A percentile compares a stretch with the other conserved stretches of the same genome.
These are phyloP conservation scores for Zonitis immaculata DNA, from an alignment of 2,888 invertebrate species.

Conservation along the genomic window DNA sequence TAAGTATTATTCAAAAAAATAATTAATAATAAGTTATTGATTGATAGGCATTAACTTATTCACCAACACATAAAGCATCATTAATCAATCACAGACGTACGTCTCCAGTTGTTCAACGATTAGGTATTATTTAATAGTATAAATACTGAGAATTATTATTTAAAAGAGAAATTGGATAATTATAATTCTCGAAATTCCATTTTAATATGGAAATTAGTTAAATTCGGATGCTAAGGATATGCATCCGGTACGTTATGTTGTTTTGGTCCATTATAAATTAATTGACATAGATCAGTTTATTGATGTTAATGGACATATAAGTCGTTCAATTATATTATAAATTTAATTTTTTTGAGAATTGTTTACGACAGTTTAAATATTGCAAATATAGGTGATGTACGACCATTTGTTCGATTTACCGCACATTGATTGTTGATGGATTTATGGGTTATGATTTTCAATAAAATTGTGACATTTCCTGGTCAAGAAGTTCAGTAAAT, in stretches of 20 bases:
- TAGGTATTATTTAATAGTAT: slow-evolving; percentile 79
- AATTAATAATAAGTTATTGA: background rate
- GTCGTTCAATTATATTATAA: slow-evolving; percentile 93
- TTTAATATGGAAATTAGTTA: too few relatives aligned
- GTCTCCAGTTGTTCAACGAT: slow-evolving; percentile 80
- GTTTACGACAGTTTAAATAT: too few relatives aligned
- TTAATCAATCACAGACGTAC: slow-evolving; percentile 78
- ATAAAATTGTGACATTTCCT: too few relatives aligned
- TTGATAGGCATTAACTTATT: slow-evolving; percentile 65
- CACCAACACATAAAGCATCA: slow-evolving; percentile 78
- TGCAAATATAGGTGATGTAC: slow-evolving; percentile 90
- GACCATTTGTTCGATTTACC: slow-evolving; percentile 95
- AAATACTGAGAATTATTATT: slow-evolving; percentile 76
- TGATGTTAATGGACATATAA: slow-evolving; percentile 95
- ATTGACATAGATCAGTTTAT: slow-evolving; percentile 97
- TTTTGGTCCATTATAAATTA: slow-evolving; percentile 93
- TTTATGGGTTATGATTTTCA: too few relatives aligned
- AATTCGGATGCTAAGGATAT: slow-evolving; percentile 76
- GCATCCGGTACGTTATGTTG: slow-evolving; percentile 69
- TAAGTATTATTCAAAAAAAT: slow-evolving; percentile 45
- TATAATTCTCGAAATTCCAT: slow-evolving; percentile 73
- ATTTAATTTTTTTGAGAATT: slow-evolving; percentile 91
- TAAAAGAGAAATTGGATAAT: slow-evolving; percentile 73
- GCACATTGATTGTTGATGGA: too few relatives aligned
- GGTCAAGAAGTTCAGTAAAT: too few relatives aligned